A percentile compares a stretch with the other conserved stretches of the same genome.
Evolutionary conservation across 2,113 vertebrate genomes (phyloP).

Genomic region (Manacus vitellinus): DNA sequence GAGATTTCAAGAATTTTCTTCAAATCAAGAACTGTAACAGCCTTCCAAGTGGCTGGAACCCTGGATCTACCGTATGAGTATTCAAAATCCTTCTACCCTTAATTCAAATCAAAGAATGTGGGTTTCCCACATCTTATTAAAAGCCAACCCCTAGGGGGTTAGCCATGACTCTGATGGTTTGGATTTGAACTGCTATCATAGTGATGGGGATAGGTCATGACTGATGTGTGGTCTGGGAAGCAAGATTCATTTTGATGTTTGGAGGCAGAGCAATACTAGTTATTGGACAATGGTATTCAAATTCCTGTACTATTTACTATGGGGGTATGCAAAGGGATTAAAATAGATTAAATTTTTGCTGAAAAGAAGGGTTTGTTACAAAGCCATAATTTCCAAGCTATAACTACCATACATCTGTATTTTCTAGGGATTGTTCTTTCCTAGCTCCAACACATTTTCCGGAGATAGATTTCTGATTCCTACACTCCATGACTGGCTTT

Average conservation of each 20-base stretch:
- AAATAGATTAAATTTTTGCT: not conserved
- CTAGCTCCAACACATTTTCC: not conserved
- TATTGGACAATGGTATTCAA: not conserved
- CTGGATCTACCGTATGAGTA: not conserved
- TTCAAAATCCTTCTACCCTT: not conserved
- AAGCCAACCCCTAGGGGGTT: not conserved
- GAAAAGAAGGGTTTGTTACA: not conserved
- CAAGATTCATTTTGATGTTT: not conserved
- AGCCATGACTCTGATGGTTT: not conserved
- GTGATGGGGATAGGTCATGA: not conserved
- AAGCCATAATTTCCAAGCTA: not conserved
- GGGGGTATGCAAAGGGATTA: not conserved
- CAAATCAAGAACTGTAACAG: not conserved
- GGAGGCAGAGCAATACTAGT: not conserved
- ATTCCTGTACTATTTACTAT: not conserved
- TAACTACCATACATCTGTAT: not conserved
- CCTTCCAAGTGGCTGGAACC: not conserved
- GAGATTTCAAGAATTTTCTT: constrained; percentile 11
- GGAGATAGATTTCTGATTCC: not conserved
- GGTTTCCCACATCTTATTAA: not conserved
- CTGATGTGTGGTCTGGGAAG: not conserved
- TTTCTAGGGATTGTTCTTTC: not conserved
- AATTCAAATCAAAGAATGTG: not conserved
- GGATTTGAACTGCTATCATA: not conserved
- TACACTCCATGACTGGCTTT: not conserved